These are phyloP conservation scores for Lypha dubia DNA, from an alignment of 2,888 invertebrate genomes.

Conservation along the genomic window DNA sequence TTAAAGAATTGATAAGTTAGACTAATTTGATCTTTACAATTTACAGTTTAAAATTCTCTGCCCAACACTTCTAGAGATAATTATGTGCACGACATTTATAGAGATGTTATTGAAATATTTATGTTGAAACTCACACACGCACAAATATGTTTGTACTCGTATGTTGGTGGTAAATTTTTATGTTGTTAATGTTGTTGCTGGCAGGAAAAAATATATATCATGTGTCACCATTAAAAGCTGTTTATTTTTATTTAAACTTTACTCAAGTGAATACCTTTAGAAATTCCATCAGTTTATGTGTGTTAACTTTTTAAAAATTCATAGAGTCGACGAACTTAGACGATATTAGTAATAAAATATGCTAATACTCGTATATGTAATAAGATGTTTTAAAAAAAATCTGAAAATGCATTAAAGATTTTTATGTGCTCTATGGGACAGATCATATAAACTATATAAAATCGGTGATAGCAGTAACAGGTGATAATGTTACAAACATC, in stretches of 20 bases:
- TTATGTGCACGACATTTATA: conserved; percentile 29
- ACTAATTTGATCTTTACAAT: neutral
- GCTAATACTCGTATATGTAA: too few relatives aligned
- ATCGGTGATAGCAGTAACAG: too few relatives aligned
- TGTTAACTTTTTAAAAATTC: neutral
- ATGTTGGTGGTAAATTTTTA: neutral
- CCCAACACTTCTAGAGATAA: neutral
- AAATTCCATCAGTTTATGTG: conserved; percentile 6
- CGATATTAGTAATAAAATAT: neutral
- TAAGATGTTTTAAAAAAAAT: neutral
- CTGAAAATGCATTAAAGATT: neutral
- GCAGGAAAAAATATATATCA: neutral
- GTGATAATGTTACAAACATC: too few relatives aligned
- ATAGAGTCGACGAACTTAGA: neutral
- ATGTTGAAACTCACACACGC: neutral
- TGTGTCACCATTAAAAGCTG: conserved; percentile 52
- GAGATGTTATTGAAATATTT: conserved; percentile 33
- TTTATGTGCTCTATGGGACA: too few relatives aligned
- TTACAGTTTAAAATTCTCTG: conserved; percentile 13
- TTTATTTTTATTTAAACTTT: conserved; percentile 44
- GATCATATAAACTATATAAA: too few relatives aligned
- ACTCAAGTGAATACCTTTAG: conserved; percentile 35
- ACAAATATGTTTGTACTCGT: neutral
- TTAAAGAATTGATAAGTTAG: too few relatives aligned
- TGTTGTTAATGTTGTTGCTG: neutral